These are phyloP conservation scores for Lithobates sylvaticus DNA, from an alignment of 2,797 vertebrate genomes.

Conservation along the genomic window DNA sequence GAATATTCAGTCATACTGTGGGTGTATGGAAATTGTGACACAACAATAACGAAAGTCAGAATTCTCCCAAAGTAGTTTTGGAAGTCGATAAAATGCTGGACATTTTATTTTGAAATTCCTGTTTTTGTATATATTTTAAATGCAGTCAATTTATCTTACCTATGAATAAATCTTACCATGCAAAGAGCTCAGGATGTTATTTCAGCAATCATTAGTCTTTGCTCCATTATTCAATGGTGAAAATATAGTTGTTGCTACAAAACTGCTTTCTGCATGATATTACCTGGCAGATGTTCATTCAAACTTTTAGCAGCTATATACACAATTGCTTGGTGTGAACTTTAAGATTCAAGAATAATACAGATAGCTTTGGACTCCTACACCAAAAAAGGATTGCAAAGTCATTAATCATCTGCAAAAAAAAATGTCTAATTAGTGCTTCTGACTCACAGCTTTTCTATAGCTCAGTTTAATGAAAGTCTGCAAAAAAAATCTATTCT, in stretches of 20 bases:
- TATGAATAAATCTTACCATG: too few relatives aligned
- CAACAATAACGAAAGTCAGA: too few relatives aligned
- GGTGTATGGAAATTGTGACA: too few relatives aligned
- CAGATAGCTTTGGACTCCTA: constrained; percentile 20
- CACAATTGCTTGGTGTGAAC: constrained; percentile 21
- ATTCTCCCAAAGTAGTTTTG: too few relatives aligned
- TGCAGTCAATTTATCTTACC: too few relatives aligned
- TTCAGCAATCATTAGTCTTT: background rate
- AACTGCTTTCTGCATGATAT: constrained; percentile 9
- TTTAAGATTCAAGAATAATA: constrained; percentile 32
- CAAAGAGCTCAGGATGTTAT: background rate
- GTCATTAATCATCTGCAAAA: constrained; percentile 54
- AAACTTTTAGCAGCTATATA: constrained; percentile 23
- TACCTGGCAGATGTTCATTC: background rate
- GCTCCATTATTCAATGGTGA: background rate
- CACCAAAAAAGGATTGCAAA: constrained; percentile 37
- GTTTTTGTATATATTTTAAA: too few relatives aligned
- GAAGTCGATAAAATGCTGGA: too few relatives aligned
- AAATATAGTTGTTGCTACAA: constrained; percentile 5
- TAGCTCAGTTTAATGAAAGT: constrained; percentile 14
- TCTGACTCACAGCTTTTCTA: constrained; percentile 40
- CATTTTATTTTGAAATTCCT: too few relatives aligned
- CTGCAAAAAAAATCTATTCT: constrained; percentile 25
- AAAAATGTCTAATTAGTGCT: constrained; percentile 45
- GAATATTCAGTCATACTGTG: too few relatives aligned